phyloP scores from a whole-genome alignment of 2,113 vertebrate species.

The Daphoenositta chrysoptera region DNA sequence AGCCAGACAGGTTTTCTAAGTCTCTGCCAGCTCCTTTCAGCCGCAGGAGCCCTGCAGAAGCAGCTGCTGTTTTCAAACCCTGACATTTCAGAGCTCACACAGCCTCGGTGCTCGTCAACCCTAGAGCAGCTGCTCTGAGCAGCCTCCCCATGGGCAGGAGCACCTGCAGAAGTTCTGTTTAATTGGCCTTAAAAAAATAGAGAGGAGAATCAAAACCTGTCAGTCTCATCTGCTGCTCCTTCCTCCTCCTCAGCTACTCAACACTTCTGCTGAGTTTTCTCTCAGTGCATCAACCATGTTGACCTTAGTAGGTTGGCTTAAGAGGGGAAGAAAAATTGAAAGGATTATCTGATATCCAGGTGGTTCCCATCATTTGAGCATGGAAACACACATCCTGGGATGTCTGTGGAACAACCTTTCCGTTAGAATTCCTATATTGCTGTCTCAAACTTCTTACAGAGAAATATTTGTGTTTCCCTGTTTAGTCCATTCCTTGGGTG shows the following conservation, averaged over 20 bases:
- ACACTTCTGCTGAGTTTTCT: not conserved
- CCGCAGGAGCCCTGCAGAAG: fast-evolving
- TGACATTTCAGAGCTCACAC: not conserved
- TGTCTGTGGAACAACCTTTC: not conserved
- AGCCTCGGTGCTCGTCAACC: not conserved
- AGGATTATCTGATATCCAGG: not conserved
- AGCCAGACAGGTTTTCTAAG: not conserved
- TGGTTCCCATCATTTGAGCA: not conserved
- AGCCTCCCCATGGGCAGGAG: not conserved
- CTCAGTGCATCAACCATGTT: fast-evolving
- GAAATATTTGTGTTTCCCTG: not conserved
- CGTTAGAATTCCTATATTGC: not conserved
- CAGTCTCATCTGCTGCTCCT: not conserved
- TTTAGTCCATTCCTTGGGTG: not conserved
- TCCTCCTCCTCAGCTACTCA: not conserved
- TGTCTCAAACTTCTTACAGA: not conserved
- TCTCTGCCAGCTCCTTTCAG: not conserved
- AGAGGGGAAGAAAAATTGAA: not conserved
- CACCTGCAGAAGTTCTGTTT: not conserved
- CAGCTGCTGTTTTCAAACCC: not conserved
- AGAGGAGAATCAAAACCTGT: not conserved
- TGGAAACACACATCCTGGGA: not conserved
- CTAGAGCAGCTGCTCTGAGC: not conserved
- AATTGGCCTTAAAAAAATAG: not conserved
- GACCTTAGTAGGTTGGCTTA: fast-evolving